These are phyloP conservation scores for Oryctolagus cuniculus DNA, from an alignment of 2,113 vertebrate genomes.

Conservation along the genomic window DNA sequence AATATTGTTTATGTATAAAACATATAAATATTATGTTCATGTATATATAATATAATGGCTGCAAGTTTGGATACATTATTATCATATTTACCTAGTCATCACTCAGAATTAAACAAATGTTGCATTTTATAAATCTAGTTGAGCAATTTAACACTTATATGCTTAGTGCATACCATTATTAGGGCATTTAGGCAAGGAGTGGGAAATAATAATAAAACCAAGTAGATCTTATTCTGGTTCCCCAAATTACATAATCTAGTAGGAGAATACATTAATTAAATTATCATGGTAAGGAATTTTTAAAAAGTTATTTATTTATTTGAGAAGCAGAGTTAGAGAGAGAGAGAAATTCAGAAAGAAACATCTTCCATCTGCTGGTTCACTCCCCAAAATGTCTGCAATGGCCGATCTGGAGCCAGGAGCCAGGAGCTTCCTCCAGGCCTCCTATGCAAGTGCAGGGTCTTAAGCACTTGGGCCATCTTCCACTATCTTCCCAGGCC, in stretches of 20 bases:
- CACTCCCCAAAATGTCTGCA: too few species aligned
- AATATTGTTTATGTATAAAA: neutral
- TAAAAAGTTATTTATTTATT: too few species aligned
- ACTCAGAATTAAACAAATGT: neutral
- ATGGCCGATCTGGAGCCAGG: too few species aligned
- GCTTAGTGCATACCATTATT: neutral
- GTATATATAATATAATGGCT: neutral
- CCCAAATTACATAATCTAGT: neutral
- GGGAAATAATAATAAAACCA: neutral
- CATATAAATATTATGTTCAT: neutral
- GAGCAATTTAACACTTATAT: neutral
- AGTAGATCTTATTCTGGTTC: neutral
- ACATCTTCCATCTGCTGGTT: too few species aligned
- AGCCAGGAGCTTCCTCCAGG: too few species aligned
- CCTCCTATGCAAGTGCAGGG: too few species aligned
- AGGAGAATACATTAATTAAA: neutral
- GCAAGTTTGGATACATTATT: neutral
- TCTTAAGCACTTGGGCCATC: too few species aligned
- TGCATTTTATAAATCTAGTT: neutral
- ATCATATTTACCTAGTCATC: conserved; percentile 4
- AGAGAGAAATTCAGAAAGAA: too few species aligned
- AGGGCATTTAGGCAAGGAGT: neutral
- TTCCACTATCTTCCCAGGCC: too few species aligned
- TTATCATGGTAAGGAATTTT: neutral
- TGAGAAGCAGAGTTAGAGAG: too few species aligned